phyloP scores from a whole-genome alignment of 2,888 invertebrate genomes.

The Rhorus exstirpatorius region DNA sequence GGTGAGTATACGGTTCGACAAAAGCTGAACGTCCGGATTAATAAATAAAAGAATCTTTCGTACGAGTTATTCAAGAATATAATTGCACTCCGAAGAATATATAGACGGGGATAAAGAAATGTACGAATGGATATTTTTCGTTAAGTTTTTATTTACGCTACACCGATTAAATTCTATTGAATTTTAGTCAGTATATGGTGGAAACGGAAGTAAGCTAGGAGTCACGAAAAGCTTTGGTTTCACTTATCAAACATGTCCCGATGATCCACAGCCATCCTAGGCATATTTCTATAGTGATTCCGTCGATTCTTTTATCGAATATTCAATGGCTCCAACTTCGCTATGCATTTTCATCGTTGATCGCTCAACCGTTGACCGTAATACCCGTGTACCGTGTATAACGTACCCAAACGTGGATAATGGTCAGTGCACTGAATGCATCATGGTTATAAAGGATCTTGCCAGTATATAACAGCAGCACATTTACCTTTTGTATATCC shows the following conservation, averaged over 20 bases:
- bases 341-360: slow-evolving; percentile 36
- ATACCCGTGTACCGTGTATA: background rate
- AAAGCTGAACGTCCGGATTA: background rate
- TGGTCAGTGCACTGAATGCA: slow-evolving; percentile 49
- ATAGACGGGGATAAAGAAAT: background rate
- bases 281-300: slow-evolving; percentile 28
- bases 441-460: slow-evolving; percentile 29
- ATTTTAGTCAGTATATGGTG: background rate
- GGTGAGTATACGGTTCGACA: background rate
- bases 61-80: background rate
- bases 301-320: slow-evolving; percentile 1
- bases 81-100: background rate
- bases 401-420: slow-evolving; percentile 39
- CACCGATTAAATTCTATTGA: background rate
- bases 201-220: background rate
- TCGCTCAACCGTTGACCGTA: slow-evolving; percentile 29
- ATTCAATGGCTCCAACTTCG: slow-evolving; percentile 34
- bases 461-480: slow-evolving; percentile 9
- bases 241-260: background rate
- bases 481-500: slow-evolving; percentile 15
- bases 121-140: background rate
- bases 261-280: background rate
- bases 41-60: background rate
- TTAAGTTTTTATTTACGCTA: background rate
- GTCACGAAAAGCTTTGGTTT: slow-evolving; percentile 5